phyloP scores from a whole-genome alignment of 2,797 vertebrate genomes.

The Anisognathus igniventris region DNA sequence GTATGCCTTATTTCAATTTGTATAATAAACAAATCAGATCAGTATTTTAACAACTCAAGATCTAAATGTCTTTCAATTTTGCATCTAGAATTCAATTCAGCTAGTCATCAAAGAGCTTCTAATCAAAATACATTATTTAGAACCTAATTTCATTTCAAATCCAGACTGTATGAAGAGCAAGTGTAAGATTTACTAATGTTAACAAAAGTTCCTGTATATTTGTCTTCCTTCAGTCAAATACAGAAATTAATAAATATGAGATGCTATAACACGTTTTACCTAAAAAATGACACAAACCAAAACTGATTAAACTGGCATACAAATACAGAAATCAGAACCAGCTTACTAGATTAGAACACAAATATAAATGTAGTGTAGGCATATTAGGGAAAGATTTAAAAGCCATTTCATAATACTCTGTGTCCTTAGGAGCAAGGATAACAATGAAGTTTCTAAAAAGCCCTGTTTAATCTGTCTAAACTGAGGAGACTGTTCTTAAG shows the following conservation, averaged over 20 bases:
- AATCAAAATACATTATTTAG: neutral
- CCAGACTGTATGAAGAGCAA: neutral
- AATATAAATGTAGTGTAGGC: neutral
- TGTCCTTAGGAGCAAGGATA: neutral
- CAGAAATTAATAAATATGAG: neutral
- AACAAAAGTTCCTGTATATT: neutral
- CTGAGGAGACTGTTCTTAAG: neutral
- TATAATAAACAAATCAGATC: neutral
- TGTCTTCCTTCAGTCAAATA: neutral
- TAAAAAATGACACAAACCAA: neutral
- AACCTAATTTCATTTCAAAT: neutral
- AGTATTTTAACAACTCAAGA: neutral
- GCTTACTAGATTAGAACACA: neutral
- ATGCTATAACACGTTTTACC: neutral
- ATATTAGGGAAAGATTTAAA: neutral
- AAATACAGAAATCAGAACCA: neutral
- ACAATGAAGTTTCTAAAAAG: neutral
- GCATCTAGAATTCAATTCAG: neutral
- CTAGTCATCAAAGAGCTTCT: neutral
- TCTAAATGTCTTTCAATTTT: neutral
- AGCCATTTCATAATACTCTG: neutral
- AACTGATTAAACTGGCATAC: neutral
- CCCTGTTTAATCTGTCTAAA: neutral
- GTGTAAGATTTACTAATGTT: neutral
- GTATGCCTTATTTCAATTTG: neutral